Conservation (phyloP, 2,888 invertebrate species). For the Chrysopilus asiliformis region DNA sequence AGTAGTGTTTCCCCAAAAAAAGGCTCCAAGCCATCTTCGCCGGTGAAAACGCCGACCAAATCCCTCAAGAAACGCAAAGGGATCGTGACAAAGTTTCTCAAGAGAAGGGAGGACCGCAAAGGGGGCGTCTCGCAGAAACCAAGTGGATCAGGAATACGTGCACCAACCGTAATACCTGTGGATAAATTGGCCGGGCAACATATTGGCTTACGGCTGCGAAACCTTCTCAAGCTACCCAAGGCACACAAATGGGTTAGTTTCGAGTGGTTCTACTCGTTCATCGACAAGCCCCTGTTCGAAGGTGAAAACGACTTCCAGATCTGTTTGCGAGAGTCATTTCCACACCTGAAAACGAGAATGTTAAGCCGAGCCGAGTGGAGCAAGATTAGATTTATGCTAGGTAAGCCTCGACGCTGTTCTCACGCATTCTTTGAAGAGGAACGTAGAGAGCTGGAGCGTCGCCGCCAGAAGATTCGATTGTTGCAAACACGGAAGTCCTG, state of each 20-base stretch:
- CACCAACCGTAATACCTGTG: conserved; percentile 39
- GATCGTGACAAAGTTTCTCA: conserved; percentile 34
- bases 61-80: conserved; percentile 37
- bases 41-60: conserved; percentile 41
- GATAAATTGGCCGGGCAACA: conserved; percentile 80
- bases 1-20: conserved; percentile 33
- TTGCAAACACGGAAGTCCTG: conserved; percentile 83
- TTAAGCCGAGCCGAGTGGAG: conserved; percentile 89
- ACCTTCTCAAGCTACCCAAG: conserved; percentile 91
- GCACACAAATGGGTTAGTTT: conserved; percentile 99
- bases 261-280: conserved; percentile 99
- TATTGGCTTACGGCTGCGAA: conserved; percentile 77
- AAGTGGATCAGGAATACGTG: neutral
- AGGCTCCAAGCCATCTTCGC: conserved; percentile 38
- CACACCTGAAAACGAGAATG: conserved; percentile 71
- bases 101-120: conserved; percentile 21
- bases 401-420: conserved; percentile 90
- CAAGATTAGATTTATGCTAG: conserved; percentile 89
- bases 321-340: conserved; percentile 87
- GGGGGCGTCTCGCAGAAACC: conserved; percentile 2
- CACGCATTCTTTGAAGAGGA: conserved; percentile 94
- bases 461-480: conserved; percentile 80
- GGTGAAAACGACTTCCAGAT: conserved; percentile 94
- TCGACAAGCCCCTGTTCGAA: conserved; percentile 87
- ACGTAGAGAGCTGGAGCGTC: conserved; percentile 74